Evolutionary conservation across 2,113 vertebrate genomes (phyloP).

Genomic region (Prunella himalayana): DNA sequence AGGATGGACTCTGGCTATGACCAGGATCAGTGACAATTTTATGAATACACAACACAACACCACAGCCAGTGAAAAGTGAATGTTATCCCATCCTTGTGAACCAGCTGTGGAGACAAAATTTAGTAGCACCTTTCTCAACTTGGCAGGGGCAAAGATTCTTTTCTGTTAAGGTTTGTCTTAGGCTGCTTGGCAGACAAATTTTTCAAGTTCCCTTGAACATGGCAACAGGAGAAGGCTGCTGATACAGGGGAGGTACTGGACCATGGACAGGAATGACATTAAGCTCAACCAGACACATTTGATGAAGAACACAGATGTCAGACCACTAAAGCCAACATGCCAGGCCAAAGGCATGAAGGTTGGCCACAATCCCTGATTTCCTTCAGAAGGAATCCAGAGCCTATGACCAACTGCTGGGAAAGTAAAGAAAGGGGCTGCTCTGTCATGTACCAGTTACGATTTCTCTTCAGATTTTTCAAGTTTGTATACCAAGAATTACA

Average conservation of each 20-base stretch:
- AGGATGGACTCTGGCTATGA: background rate
- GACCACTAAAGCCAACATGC: background rate
- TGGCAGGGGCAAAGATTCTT: background rate
- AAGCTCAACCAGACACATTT: background rate
- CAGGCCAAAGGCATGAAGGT: background rate
- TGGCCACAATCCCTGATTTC: background rate
- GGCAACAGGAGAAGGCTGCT: background rate
- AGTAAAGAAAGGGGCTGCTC: background rate
- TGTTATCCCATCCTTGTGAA: background rate
- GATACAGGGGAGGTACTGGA: background rate
- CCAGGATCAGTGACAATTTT: background rate
- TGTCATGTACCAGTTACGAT: fast-evolving
- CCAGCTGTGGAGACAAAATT: background rate
- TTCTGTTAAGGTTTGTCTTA: background rate
- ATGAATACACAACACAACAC: background rate
- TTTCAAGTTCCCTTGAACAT: background rate
- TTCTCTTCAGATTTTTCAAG: background rate
- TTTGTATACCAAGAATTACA: background rate
- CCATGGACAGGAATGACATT: background rate
- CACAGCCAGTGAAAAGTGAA: background rate
- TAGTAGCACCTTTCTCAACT: background rate
- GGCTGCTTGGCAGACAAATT: background rate
- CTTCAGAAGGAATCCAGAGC: background rate
- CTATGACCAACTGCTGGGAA: background rate
- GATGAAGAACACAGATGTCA: background rate